A percentile compares a stretch with the other conserved stretches of the same genome.
Evolutionary conservation across 2,888 invertebrate species (phyloP).

Genomic region (Aphrophora alni): DNA sequence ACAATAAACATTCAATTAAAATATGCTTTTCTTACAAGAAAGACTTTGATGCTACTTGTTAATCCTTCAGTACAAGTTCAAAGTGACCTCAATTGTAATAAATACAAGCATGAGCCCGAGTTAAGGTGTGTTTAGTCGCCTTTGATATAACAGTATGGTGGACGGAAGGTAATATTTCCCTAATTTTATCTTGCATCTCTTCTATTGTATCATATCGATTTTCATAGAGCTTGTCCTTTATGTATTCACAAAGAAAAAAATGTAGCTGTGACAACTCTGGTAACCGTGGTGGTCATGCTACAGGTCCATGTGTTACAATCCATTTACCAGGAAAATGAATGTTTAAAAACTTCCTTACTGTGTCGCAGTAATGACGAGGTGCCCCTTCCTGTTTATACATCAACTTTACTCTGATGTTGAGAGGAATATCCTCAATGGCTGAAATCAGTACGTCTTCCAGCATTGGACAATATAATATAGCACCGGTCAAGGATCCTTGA

Average conservation of each 20-base stretch:
- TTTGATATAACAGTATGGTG: not conserved
- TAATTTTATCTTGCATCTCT: not conserved
- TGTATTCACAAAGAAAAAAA: constrained; percentile 6
- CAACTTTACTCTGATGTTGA: not conserved
- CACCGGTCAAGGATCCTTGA: not conserved
- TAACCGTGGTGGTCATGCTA: not conserved
- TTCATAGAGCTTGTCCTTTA: not conserved
- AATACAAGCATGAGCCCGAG: not conserved
- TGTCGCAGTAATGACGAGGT: not conserved
- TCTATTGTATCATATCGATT: not conserved
- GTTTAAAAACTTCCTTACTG: not conserved
- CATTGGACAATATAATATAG: not conserved
- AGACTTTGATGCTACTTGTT: no score
- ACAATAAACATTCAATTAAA: no score
- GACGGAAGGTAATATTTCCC: not conserved
- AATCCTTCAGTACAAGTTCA: not conserved
- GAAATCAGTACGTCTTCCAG: not conserved
- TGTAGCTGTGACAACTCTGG: not conserved
- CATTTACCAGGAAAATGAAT: not conserved
- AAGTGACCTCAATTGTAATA: not conserved
- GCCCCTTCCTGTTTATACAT: constrained; percentile 10
- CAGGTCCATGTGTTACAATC: not conserved
- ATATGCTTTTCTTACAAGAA: no score
- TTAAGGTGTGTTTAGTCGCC: not conserved
- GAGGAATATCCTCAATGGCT: constrained; percentile 12